Percentiles rank a stretch among this genome's conserved stretches.
phyloP scores from a whole-genome alignment of 2,113 vertebrate species.

The Chloropsis cyanopogon region DNA sequence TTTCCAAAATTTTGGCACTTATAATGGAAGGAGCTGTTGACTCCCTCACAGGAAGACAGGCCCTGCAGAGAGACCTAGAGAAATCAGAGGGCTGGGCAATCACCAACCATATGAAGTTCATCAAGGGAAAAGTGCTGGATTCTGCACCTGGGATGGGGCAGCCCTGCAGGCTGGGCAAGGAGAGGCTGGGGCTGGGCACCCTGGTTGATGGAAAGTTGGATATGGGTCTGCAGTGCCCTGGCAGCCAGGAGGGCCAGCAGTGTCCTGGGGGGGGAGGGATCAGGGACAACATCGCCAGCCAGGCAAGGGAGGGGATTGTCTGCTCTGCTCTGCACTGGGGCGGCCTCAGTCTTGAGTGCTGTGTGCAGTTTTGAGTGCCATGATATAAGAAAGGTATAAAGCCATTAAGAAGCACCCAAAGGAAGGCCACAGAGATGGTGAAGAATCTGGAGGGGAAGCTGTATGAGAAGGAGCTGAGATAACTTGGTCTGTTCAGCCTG shows the following conservation, averaged over 20 bases:
- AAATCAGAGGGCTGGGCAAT: background rate
- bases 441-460: background rate
- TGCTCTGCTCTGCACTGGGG: fast-evolving
- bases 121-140: background rate
- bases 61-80: background rate
- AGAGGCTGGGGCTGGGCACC: background rate
- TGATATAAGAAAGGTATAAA: background rate
- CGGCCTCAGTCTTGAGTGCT: fast-evolving
- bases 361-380: background rate
- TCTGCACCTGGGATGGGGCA: background rate
- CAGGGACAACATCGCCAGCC: fast-evolving
- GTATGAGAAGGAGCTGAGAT: fast-evolving
- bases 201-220: fast-evolving
- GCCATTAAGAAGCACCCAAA: background rate
- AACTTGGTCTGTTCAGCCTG: background rate
- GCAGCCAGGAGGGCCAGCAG: fast-evolving
- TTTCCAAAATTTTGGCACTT: background rate
- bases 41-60: background rate
- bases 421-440: background rate
- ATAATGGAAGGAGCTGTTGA: background rate
- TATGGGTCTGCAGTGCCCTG: background rate
- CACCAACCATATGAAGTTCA: background rate
- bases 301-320: background rate
- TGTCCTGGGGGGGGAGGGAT: background rate
- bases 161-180: background rate